Base-by-base conservation (phyloP, 2,888 invertebrate species). In the Crossocerus cetratus region DNA sequence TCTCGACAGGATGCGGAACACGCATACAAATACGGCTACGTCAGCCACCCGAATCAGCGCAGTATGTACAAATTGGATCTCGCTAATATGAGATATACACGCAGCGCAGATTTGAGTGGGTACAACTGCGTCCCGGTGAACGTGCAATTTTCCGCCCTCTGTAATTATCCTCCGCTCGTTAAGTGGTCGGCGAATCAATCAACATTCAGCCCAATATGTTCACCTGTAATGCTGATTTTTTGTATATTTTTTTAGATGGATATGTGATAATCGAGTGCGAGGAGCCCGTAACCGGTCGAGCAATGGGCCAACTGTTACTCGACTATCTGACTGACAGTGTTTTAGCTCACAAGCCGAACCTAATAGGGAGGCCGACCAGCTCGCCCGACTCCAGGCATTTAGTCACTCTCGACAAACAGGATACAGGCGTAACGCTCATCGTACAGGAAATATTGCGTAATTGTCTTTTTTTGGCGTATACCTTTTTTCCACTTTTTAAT, bases 321-420 rank as follows among this genome's bases (percentile, higher is more conserved):
- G 95, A 95, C 90, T 94, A 94, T 86, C 90, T 95, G 74, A 95
- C 95, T 1, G 95, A 95, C 87, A 93, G 94, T 1, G 93, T 95
- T 21, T 90, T 94, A 18, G 92, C 93, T 23, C 92, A 93, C 74
- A 94, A 93, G 83, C 91, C 93, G 1, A 92, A 92, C 59, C 91
- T 95, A 60, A 91, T 93, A 72, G 95, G 95, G 1, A 91, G 91
- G 63, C 94, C 95, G 0, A 92, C 92, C 83, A 93, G 95, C 54
- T 94, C 95, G 4, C 95, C 95, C 0, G 94, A 95, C 89, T 94
- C 94, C 23, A 91, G 94, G 72, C 92, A 94, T 83, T 91, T 95
- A 62, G 94, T 94, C 64, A 94, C 94, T 5, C 91, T 95, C 49
- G 94, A 94, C 84, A 91, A 93, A 74, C 91, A 91, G 42, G 90